These are phyloP conservation scores for Coreoperca whiteheadi DNA, from an alignment of 2,113 vertebrate species.

Conservation along the genomic window DNA sequence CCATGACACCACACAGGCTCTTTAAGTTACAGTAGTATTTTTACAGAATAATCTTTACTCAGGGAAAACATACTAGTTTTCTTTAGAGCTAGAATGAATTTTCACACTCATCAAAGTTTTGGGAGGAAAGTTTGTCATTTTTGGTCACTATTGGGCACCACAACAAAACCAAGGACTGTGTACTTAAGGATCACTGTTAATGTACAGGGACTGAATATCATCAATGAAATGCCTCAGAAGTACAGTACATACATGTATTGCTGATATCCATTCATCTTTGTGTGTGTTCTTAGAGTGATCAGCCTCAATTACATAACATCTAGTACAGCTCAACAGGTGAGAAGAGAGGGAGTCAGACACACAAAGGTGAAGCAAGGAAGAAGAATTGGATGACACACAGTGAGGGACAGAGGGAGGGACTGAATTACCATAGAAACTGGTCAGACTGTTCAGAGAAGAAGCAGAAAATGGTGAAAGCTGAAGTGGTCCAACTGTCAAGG, in stretches of 20 bases:
- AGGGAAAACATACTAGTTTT: too few species aligned
- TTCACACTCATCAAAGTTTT: too few species aligned
- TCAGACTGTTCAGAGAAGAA: constrained; percentile 54
- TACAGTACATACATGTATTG: neutral
- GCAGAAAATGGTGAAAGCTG: constrained; percentile 54
- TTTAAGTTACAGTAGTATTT: too few species aligned
- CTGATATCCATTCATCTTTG: neutral
- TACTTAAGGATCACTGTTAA: neutral
- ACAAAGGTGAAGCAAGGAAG: constrained; percentile 56
- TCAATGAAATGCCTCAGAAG: neutral
- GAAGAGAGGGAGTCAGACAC: constrained; percentile 6
- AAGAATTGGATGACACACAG: constrained; percentile 68
- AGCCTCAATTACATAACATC: constrained; percentile 2
- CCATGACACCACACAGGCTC: too few species aligned
- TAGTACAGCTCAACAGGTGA: constrained; percentile 24
- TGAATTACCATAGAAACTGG: constrained; percentile 72
- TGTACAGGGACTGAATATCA: neutral
- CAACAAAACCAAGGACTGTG: neutral
- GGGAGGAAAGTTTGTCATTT: neutral
- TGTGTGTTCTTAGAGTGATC: neutral
- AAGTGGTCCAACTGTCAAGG: constrained; percentile 49
- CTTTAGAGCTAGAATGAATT: too few species aligned
- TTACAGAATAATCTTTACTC: too few species aligned
- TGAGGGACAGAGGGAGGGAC: constrained; percentile 71
- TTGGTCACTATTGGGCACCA: neutral